A percentile compares a stretch with the other conserved stretches of the same genome.
These are phyloP conservation scores for Mechanitis messenoides DNA, from an alignment of 2,888 invertebrate species.

Conservation along the genomic window DNA sequence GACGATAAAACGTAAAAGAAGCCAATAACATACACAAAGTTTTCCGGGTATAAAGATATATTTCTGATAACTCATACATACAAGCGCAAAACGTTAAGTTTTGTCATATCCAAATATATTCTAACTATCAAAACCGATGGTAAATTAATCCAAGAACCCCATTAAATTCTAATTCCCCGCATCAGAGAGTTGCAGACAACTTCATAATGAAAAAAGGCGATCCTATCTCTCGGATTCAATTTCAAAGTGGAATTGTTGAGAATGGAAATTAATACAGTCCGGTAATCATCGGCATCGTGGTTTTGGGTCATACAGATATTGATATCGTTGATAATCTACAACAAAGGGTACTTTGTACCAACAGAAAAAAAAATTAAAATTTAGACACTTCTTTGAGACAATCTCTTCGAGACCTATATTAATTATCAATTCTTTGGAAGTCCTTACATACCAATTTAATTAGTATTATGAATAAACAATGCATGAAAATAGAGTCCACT, in stretches of 20 bases:
- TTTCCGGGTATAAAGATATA: no score
- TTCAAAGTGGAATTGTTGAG: slow-evolving; percentile 26
- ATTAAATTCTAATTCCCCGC: slow-evolving; percentile 28
- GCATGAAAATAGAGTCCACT: no score
- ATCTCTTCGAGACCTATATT: no score
- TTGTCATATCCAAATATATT: neutral
- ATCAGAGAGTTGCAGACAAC: slow-evolving; percentile 24
- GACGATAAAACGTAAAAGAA: no score
- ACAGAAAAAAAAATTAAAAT: neutral
- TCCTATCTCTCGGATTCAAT: slow-evolving; percentile 32
- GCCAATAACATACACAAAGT: no score
- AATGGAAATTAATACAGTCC: slow-evolving; percentile 27
- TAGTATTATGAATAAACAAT: no score
- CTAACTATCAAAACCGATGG: neutral
- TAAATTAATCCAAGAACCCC: slow-evolving; percentile 38
- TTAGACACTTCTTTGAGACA: neutral
- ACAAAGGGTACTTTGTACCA: neutral
- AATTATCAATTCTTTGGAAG: no score
- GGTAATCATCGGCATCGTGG: slow-evolving; percentile 18
- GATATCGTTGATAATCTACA: slow-evolving; percentile 11
- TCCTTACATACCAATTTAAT: no score
- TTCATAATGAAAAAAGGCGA: slow-evolving; percentile 32
- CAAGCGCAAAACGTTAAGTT: neutral
- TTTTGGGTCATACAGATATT: slow-evolving; percentile 8
- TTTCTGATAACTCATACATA: no score